Conservation (phyloP, 2,888 invertebrate genomes). For the Rhodophaea formosa region DNA sequence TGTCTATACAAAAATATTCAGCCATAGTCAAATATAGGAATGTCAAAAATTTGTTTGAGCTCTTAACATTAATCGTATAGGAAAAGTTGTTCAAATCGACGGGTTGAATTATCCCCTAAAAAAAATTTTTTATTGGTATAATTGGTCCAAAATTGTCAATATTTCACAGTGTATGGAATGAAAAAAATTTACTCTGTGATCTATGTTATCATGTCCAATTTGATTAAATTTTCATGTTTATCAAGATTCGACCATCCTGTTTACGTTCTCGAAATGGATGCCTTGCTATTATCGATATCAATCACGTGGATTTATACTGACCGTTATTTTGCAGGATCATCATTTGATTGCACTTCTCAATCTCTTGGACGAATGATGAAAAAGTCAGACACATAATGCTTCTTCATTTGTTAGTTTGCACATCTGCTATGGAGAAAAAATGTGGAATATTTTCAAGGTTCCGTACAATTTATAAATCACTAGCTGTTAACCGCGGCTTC, state of each 20-base stretch:
- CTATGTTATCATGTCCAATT: not conserved
- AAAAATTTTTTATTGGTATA: too few species aligned
- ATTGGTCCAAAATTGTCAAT: too few species aligned
- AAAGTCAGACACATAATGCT: slow-evolving; percentile 10
- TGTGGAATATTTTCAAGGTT: slow-evolving; percentile 1
- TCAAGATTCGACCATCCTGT: not conserved
- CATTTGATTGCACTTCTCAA: slow-evolving; percentile 6
- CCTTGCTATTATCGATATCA: not conserved
- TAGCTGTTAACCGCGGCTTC: too few species aligned
- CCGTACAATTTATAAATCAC: not conserved
- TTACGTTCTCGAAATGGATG: not conserved
- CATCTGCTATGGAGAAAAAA: slow-evolving; percentile 18
- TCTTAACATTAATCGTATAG: too few species aligned
- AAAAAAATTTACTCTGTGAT: too few species aligned
- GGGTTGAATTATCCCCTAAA: too few species aligned
- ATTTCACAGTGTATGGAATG: too few species aligned
- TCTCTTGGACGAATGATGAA: not conserved
- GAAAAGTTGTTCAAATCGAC: too few species aligned
- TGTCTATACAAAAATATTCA: too few species aligned
- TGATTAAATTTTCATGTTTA: not conserved
- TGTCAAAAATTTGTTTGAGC: too few species aligned
- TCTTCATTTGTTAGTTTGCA: slow-evolving; percentile 19
- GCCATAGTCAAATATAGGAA: too few species aligned
- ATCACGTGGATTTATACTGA: not conserved
- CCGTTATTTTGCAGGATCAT: not conserved